Conservation (phyloP, 2,113 vertebrate species). For the Brienomyrus brachyistius region DNA sequence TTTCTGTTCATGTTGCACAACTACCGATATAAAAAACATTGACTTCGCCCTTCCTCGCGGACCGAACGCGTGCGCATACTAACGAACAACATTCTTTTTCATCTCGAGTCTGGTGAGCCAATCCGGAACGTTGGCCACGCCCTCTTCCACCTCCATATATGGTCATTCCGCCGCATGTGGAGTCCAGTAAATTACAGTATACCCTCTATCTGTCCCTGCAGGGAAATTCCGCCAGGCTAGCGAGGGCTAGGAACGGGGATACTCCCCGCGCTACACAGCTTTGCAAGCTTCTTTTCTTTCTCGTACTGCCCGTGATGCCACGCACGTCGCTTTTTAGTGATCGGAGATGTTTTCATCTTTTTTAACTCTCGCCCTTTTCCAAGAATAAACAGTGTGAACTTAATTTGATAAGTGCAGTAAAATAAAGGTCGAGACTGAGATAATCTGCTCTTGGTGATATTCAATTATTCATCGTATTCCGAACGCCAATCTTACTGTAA, state of each 20-base stretch:
- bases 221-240: conserved; percentile 66
- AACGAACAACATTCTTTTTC: conserved; percentile 39
- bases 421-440: neutral
- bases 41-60: conserved; percentile 37
- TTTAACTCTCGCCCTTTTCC: neutral
- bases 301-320: neutral
- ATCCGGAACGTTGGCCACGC: conserved; percentile 47
- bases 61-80: conserved; percentile 25
- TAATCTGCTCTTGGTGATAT: neutral
- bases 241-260: conserved; percentile 7
- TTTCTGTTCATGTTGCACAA: conserved; percentile 47
- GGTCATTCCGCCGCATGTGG: conserved; percentile 52
- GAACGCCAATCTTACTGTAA: neutral
- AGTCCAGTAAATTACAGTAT: conserved; percentile 58
- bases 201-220: conserved; percentile 53
- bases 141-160: conserved; percentile 63
- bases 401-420: neutral
- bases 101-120: conserved; percentile 58
- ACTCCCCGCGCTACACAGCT: no score
- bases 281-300: neutral
- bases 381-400: neutral
- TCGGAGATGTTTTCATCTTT: neutral
- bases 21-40: conserved; percentile 20
- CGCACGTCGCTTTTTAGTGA: neutral
- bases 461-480: neutral